Conservation (phyloP, 2,113 vertebrate genomes). For the Indicator indicator region DNA sequence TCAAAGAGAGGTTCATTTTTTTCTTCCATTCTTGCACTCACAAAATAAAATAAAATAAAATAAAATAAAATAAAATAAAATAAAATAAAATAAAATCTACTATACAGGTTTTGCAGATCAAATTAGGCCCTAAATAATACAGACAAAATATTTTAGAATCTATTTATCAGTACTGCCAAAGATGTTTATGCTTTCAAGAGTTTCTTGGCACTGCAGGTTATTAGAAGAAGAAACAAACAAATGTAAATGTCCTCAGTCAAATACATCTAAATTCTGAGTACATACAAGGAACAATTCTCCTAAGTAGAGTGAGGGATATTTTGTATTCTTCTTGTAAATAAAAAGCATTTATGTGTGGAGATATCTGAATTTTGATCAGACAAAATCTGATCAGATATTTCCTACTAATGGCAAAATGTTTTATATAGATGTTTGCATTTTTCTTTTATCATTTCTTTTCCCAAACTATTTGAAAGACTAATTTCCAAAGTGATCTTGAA, state of each 20-base stretch:
- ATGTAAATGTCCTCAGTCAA: not conserved
- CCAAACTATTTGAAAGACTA: not conserved
- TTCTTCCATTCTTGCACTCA: not conserved
- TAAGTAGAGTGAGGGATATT: not conserved
- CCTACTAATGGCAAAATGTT: not conserved
- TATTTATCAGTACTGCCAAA: not conserved
- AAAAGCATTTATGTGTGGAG: not conserved
- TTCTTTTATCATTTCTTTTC: not conserved
- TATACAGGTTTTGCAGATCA: not conserved
- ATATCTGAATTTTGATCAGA: not conserved
- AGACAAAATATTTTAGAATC: not conserved
- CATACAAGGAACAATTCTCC: not conserved
- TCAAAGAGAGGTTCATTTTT: not conserved
- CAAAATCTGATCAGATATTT: not conserved
- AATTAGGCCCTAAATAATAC: not conserved
- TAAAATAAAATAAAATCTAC: not conserved
- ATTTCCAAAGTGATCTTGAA: not conserved
- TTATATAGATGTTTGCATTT: not conserved
- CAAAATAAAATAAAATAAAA: not conserved
- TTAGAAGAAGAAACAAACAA: not conserved
- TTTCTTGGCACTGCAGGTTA: not conserved
- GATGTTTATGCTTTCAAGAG: not conserved
- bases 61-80: not conserved
- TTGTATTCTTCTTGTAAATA: not conserved
- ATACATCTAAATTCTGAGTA: not conserved